Evolutionary conservation across 1,140 invertebrate genomes (phyloP).

Genomic region (Pachypeltis micranthus): DNA sequence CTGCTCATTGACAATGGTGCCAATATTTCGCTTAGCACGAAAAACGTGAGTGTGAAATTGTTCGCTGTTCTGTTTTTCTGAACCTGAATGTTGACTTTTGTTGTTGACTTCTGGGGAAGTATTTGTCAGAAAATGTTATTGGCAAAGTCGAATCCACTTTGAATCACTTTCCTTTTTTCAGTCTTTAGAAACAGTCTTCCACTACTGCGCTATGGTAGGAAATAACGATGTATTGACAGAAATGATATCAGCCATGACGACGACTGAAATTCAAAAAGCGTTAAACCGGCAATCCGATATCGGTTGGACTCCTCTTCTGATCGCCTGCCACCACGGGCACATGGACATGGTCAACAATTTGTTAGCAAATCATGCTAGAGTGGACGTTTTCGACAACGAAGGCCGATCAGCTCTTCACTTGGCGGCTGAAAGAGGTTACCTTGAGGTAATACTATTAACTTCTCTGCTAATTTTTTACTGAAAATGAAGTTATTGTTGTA

Average conservation of each 20-base stretch:
- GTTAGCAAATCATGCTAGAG: slow-evolving; percentile 81
- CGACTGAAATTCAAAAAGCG: slow-evolving; percentile 77
- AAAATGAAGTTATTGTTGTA: too few species aligned
- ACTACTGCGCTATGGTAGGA: slow-evolving; percentile 86
- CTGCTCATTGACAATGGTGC: slow-evolving; percentile 80
- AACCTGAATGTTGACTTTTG: too few species aligned
- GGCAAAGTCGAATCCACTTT: neutral
- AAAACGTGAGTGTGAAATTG: slow-evolving; percentile 42
- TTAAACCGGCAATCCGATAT: slow-evolving; percentile 82
- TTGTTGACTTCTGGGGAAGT: too few species aligned
- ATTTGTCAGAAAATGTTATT: too few species aligned
- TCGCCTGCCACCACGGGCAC: slow-evolving; percentile 60
- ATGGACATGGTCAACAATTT: slow-evolving; percentile 54
- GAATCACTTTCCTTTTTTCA: slow-evolving; percentile 34
- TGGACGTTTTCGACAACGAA: slow-evolving; percentile 96
- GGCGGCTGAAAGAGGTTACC: slow-evolving; percentile 85
- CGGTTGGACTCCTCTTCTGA: slow-evolving; percentile 92
- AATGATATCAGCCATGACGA: slow-evolving; percentile 79
- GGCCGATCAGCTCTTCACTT: slow-evolving; percentile 90
- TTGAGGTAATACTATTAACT: slow-evolving; percentile 45
- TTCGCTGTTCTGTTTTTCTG: too few species aligned
- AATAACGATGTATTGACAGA: slow-evolving; percentile 90
- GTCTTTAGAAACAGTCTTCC: slow-evolving; percentile 85
- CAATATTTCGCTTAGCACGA: slow-evolving; percentile 73
- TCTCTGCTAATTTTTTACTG: too few species aligned